Evolutionary conservation across 2,113 vertebrate genomes (phyloP).

Genomic region (Leucosticte australis): DNA sequence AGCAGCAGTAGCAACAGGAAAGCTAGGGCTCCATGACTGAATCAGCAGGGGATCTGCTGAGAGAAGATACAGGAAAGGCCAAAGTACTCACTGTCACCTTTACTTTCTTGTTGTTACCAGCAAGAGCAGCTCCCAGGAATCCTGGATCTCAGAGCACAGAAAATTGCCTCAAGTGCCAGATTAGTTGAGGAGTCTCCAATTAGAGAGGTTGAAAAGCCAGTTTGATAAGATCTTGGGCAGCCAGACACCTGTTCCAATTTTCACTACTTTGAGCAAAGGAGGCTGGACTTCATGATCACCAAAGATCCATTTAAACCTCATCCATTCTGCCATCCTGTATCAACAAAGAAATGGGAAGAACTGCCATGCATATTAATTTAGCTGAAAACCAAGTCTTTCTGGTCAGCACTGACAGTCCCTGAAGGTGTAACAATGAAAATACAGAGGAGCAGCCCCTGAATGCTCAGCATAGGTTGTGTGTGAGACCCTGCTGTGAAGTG

Average conservation of each 20-base stretch:
- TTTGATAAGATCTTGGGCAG: background rate
- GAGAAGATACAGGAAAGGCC: background rate
- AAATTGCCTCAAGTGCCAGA: background rate
- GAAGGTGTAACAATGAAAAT: background rate
- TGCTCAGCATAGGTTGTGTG: fast-evolving
- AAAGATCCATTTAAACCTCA: background rate
- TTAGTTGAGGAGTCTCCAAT: background rate
- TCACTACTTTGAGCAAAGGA: background rate
- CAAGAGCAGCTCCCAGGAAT: background rate
- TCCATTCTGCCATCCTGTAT: background rate
- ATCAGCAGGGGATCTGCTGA: background rate
- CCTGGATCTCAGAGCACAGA: background rate
- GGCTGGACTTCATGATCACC: background rate
- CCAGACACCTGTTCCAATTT: background rate
- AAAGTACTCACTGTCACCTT: background rate
- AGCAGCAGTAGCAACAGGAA: background rate
- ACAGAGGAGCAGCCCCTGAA: background rate
- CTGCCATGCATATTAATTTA: background rate
- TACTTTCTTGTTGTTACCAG: background rate
- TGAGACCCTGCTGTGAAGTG: background rate
- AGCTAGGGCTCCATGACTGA: background rate
- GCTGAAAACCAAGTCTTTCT: background rate
- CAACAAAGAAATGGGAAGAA: background rate
- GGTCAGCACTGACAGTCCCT: background rate
- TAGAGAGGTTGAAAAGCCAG: background rate